Evolutionary conservation across 2,113 vertebrate species (phyloP), one percentile per base, ranked within the genome.

Genomic region (Passer montanus): DNA sequence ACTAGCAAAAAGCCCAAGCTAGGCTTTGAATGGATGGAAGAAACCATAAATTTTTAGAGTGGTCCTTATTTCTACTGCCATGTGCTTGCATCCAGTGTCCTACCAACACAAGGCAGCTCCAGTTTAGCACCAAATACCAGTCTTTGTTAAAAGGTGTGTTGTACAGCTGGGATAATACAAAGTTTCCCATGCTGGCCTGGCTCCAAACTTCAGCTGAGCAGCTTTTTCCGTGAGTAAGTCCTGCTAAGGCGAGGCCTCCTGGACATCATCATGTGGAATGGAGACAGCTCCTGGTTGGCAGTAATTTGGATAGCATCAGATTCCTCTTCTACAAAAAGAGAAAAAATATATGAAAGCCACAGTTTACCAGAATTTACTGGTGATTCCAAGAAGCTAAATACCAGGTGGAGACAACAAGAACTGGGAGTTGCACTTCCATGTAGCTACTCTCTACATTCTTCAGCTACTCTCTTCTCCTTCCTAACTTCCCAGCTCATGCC

Each of bases 211-310:
- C 94, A 98, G 84, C 95, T 97, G 11, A 99, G 94, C 37, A 99
- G 97, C 88, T 98, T 99, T 97, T 99, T 99, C 90, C 99, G 97
- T n/a, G 98, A 98, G 90, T 98, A 99, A 33, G 96, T 98, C 92
- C 96, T 98, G 82, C 96, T 95, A 49, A 96, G 74, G 66, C 90
- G 86, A 28, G 67, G 97, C 52, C 67, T 98, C 83, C 87, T 95
- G 56, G 94, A 73, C 59, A 86, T 37, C 1, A 92, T 63, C 11
- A 72, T 91, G 55, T 62, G 97, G 83, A 98, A 97, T 15, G 98
- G 98, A 53, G 98, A 99, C 3, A 93, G 66, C 24, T 98, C 98
- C 72, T 77, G 94, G 20, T 83, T 97, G 1, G 50, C 60, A 15
- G 86, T 2, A 4, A 52, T 49, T 26, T 89, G 84, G 39, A 94